Evolutionary conservation across 2,888 invertebrate genomes (phyloP).

Genomic region (Rotaria sp.): DNA sequence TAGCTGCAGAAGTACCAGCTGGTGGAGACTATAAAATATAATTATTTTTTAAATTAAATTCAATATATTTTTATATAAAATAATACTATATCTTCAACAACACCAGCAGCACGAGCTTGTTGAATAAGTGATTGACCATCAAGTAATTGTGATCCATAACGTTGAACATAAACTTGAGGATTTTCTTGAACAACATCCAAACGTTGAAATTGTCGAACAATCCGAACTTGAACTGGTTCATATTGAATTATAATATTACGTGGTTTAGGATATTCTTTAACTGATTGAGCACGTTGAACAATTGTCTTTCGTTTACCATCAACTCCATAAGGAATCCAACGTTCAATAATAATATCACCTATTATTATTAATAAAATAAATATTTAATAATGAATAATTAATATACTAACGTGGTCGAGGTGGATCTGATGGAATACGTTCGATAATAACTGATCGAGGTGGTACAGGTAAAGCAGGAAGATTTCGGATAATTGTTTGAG

Average conservation of each 20-base stretch:
- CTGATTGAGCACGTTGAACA: background rate
- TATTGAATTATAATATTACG: background rate
- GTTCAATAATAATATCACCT: conserved; percentile 19
- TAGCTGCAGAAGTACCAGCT: background rate
- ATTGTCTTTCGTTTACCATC: background rate
- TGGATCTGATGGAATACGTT: conserved; percentile 1
- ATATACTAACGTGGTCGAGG: background rate
- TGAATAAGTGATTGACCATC: background rate
- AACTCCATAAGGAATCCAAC: background rate
- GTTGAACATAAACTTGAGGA: background rate
- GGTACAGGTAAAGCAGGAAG: background rate
- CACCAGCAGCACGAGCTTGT: conserved; percentile 2
- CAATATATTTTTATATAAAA: too few species aligned
- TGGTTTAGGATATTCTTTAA: conserved; percentile 3
- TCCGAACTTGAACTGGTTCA: conserved; percentile 13
- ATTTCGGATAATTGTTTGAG: background rate
- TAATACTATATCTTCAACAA: conserved; percentile 30
- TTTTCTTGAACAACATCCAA: background rate
- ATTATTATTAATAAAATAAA: background rate
- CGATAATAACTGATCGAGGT: conserved; percentile 4
- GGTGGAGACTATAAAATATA: background rate
- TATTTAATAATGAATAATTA: background rate
- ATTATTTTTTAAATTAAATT: too few species aligned
- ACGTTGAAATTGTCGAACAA: conserved; percentile 2
- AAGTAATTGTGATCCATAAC: background rate